Evolutionary conservation across 2,113 vertebrate genomes (phyloP).

Genomic region (Egretta garzetta): DNA sequence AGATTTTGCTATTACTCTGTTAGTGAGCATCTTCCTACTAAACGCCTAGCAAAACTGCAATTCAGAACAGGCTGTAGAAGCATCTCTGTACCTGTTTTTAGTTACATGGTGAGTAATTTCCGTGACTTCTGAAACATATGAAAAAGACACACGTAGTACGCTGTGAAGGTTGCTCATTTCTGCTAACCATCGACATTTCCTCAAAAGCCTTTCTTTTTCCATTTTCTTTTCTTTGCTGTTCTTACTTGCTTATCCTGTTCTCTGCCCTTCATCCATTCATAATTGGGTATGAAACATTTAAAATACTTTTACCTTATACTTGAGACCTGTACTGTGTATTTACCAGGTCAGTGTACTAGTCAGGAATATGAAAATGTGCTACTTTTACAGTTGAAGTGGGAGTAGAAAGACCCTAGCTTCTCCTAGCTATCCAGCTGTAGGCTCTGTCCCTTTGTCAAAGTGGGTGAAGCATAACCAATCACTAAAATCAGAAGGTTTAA

Average conservation of each 20-base stretch:
- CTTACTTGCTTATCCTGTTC: background rate
- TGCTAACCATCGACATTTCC: background rate
- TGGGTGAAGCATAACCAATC: background rate
- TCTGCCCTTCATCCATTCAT: background rate
- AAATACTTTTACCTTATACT: background rate
- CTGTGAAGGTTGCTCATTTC: background rate
- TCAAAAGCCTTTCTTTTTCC: background rate
- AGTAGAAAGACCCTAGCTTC: background rate
- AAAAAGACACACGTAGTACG: fast-evolving
- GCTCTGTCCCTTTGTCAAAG: background rate
- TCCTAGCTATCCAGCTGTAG: background rate
- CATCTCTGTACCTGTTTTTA: background rate
- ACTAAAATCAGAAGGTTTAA: background rate
- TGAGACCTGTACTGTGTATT: background rate
- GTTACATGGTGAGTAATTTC: background rate
- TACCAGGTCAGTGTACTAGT: background rate
- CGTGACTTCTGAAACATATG: background rate
- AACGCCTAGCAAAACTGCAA: background rate
- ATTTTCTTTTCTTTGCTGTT: background rate
- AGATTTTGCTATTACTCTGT: background rate
- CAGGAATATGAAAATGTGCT: background rate
- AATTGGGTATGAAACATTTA: background rate
- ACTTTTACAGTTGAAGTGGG: background rate
- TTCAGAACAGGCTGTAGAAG: background rate
- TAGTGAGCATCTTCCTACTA: background rate